Conservation (phyloP, 2,113 vertebrate genomes). For the Cyrtonyx montezumae region DNA sequence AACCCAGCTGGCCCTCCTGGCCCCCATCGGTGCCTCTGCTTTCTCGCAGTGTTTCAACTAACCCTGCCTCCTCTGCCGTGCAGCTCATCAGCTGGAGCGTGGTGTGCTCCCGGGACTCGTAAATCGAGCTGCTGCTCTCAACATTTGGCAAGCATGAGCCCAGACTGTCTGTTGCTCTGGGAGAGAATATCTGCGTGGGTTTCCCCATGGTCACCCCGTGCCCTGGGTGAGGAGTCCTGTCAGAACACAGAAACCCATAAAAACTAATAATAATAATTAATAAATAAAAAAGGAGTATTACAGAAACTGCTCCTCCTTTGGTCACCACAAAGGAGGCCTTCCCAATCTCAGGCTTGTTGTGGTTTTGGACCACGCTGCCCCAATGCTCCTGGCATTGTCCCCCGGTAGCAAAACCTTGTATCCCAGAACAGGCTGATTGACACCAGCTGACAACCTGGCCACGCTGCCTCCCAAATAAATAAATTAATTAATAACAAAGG, state of each 20-base stretch:
- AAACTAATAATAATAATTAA: too few relatives aligned
- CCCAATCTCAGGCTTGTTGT: accelerated
- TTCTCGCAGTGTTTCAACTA: neutral
- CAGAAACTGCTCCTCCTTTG: neutral
- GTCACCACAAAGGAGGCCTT: neutral
- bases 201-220: neutral
- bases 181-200: neutral
- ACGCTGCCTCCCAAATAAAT: too few relatives aligned
- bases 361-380: accelerated
- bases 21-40: neutral
- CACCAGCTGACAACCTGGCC: conserved; percentile 15
- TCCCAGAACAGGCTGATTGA: neutral
- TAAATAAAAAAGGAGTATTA: accelerated
- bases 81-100: neutral
- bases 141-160: neutral
- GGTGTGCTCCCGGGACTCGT: neutral
- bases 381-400: neutral
- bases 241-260: neutral
- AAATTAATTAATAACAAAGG: neutral
- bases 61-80: neutral
- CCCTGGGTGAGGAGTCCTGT: neutral
- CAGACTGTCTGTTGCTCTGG: neutral
- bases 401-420: neutral
- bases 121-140: conserved; percentile 15
- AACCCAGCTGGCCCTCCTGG: neutral